These are phyloP conservation scores for Lycopodina hypogea DNA, from an alignment of 37 sponge, comb jelly and placozoan genomes.

Conservation along the genomic window DNA sequence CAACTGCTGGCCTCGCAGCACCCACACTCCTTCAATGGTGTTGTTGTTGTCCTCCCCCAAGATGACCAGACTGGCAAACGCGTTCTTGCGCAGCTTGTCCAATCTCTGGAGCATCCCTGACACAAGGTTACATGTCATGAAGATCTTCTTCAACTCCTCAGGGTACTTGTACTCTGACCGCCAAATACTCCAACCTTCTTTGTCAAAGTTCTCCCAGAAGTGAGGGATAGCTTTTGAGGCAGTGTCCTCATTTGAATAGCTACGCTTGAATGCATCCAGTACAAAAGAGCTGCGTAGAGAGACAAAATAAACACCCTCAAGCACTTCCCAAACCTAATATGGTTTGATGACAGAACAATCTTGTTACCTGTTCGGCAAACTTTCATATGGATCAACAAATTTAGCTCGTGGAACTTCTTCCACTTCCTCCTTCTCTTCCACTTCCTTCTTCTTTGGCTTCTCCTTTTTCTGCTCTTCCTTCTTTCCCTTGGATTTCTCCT, in stretches of 20 bases:
- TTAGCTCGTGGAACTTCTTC: constrained; percentile 53
- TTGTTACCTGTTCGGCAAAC: constrained; percentile 74
- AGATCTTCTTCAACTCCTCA: constrained; percentile 68
- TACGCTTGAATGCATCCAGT: constrained; percentile 82
- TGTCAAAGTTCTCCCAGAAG: constrained; percentile 91
- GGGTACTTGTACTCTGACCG: constrained; percentile 61
- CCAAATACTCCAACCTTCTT: constrained; percentile 89
- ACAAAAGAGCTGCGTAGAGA: constrained; percentile 60
- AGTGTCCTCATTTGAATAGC: constrained; percentile 86
- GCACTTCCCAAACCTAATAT: not conserved
- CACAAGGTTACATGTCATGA: constrained; percentile 88
- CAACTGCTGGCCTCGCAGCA: constrained; percentile 82
- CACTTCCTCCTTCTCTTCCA: constrained; percentile 56
- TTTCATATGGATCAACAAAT: constrained; percentile 78
- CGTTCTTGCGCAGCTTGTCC: constrained; percentile 80
- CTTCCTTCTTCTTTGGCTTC: constrained; percentile 53
- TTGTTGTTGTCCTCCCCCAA: constrained; percentile 62
- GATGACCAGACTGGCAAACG: constrained; percentile 76
- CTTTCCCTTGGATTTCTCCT: constrained; percentile 66
- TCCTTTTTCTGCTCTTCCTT: constrained; percentile 49
- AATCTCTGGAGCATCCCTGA: constrained; percentile 86
- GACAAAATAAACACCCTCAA: not conserved
- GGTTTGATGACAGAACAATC: too few species aligned
- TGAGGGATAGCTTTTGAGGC: constrained; percentile 72
- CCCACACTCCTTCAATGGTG: constrained; percentile 76